Evolutionary conservation across 37 sponge, comb jelly and placozoan species (phyloP), one percentile per base, ranked within the genome.

Genomic region (Halisarca cf. caerulea): DNA sequence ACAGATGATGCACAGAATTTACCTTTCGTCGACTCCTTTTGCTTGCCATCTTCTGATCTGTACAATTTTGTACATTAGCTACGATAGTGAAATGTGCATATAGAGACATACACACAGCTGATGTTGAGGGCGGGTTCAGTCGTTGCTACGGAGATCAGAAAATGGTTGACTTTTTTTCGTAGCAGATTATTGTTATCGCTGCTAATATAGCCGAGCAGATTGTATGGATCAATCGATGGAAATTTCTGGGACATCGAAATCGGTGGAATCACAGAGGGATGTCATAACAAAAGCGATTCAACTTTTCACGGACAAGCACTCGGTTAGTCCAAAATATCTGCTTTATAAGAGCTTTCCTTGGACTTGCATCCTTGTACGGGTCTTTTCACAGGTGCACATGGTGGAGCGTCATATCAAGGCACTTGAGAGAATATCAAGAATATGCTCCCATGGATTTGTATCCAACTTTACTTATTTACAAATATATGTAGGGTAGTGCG

Each of bases 391-490:
- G 94, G 62, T 69, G 44, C 59, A 83, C 41, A 88, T 94, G 92
- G 24, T 87, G 0, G 90, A 94, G 37, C 81, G 95, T 41, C 95
- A 94, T 43, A 71, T 89, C 11, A 89, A 78, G 59, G 93, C 93
- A 64, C 81, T 94, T 58, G 81, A 91, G 30, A 86, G 87, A 69
- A 83, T 91, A 34, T 61, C 85, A 23, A 59, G 54, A 40, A 82
- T 40, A 58, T 82, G 86, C 78, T 84, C 84, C 69, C 70, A 70
- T 45, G 95, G 95, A 78, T 89, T 84, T 81, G 95, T 94, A 94
- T 91, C 93, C 89, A 53, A 3, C 42, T 24, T 18, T 72, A 9
- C 42, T 23, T 39, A 40, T 40, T 0, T 36, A 0, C 15, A 1
- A 30, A 27, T 66, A 47, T 25, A 9, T 23, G 28, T 6, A 66